Evolutionary conservation across 2,888 invertebrate genomes (phyloP), one percentile per base, ranked within the genome.

Genomic region (Fragum fragum): DNA sequence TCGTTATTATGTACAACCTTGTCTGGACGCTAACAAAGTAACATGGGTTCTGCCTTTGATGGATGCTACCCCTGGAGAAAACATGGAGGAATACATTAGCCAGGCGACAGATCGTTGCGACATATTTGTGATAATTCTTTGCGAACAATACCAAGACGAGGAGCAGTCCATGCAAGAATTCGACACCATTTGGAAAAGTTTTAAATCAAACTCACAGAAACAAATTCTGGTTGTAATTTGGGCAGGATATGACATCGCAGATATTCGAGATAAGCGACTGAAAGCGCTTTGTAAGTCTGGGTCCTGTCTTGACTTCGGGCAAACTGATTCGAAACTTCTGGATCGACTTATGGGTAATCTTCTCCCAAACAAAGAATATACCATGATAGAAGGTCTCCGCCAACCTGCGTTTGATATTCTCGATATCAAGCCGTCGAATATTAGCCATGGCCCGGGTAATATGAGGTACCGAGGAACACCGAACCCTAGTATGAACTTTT

Each of bases 141-240:
- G 73, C 52, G 63, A 63, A 9, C 23, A 47, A n/a, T 73, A 73
- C 29, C 59, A 36, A 26, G 42, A 39, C 2, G 29, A 42, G 16
- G n/a, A n/a, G 1, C 14, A 73, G n/a, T 57, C 61, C 21, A 26
- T 63, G 18, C 14, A 11, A n/a, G 73, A 73, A 28, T 63, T 63
- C 18, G 61, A 73, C 11, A 21, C 16, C 26, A 73, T 73, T 1
- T 73, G 73, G 73, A 73, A 61, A 32, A n/a, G 29, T 9, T 73
- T 73, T 29, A 42, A 28, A n/a, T 14, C 39, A 9, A 42, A 73
- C 26, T 18, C 26, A 47, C 23, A 21, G 26, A 73, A 73, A 52
- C 21, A 52, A 16, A 69, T 69, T 18, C 39, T 47, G 0, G 26
- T 69, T 26, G 29, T 69, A 26, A 69, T 39, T 69, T 69, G 61